Conservation (phyloP, 2,113 vertebrate genomes). For the Acinonyx jubatus region DNA sequence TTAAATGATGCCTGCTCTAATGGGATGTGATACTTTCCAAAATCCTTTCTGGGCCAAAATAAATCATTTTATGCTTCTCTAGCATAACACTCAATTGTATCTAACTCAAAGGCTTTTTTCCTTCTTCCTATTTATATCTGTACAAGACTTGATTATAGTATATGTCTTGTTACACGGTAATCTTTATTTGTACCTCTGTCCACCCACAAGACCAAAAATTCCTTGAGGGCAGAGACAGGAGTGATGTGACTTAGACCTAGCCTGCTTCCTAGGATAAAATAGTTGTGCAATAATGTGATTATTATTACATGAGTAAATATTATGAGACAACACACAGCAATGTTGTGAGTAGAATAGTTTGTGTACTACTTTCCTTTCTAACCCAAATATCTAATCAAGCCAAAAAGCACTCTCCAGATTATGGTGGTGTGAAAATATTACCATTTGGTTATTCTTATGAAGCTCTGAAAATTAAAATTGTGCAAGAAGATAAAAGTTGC, state of each 20-base stretch:
- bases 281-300: background rate
- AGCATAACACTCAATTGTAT: background rate
- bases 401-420: background rate
- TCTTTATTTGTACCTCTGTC: constrained; percentile 9
- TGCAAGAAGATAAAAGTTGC: background rate
- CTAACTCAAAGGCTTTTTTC: background rate
- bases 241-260: background rate
- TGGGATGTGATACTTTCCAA: background rate
- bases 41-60: background rate
- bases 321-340: background rate
- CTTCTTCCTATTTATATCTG: constrained; percentile 13
- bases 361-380: background rate
- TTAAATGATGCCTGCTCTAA: background rate
- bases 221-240: background rate
- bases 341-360: background rate
- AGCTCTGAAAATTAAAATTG: background rate
- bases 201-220: background rate
- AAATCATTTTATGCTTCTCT: background rate
- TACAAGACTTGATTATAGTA: background rate
- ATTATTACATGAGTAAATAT: background rate
- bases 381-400: constrained; percentile 3
- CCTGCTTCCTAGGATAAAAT: background rate
- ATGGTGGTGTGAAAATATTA: background rate
- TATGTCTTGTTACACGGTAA: background rate
- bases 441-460: background rate